Evolutionary conservation across 2,888 invertebrate genomes (phyloP), one percentile per base, ranked within the genome.

Genomic region (Acrobasis consociella): DNA sequence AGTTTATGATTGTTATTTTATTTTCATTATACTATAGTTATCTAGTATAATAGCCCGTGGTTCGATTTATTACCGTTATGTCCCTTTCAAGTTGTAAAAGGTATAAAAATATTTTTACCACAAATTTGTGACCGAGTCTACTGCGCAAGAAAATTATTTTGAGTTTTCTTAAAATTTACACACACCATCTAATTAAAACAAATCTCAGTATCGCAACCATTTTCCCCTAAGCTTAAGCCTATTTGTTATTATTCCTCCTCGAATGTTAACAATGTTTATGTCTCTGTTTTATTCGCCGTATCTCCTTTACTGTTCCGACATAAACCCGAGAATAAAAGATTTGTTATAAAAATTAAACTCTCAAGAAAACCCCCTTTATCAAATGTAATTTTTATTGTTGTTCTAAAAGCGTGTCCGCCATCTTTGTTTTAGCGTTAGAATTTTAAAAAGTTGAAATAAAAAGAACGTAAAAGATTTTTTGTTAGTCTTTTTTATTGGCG

Each of bases 331-430:
- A 86, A 86, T 89, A 89, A 89, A 89, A 88, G 87, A 87, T 86
- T 87, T 85, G 85, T 81, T 85, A 76, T 88, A 87, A 89, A 89
- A 91, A 89, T 89, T 90, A 88, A 88, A 89, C 84, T 87, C 87
- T 86, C 85, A 86, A 85, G 80, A 82, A 81, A 81, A 73, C 78
- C 77, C 81, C 82, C 78, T 80, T 85, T 86, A 85, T 82, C 81
- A 78, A 77, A 73, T 78, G 80, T 88, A 87, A 86, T 89, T 89
- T 88, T 86, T 85, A 87, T 88, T 83, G 81, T 86, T 84, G 82
- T 82, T 84, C 74, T 77, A 82, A 83, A 82, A 78, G 71, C 72
- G 69, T 73, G 74, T 73, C 79, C 68, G 76, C 78, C 77, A 81
- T 85, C 87, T 84, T 86, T 83, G 82, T 84, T 87, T 83, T 76